Evolutionary conservation across 2,113 vertebrate genomes (phyloP).

Genomic region (Melanerpes aurifrons): DNA sequence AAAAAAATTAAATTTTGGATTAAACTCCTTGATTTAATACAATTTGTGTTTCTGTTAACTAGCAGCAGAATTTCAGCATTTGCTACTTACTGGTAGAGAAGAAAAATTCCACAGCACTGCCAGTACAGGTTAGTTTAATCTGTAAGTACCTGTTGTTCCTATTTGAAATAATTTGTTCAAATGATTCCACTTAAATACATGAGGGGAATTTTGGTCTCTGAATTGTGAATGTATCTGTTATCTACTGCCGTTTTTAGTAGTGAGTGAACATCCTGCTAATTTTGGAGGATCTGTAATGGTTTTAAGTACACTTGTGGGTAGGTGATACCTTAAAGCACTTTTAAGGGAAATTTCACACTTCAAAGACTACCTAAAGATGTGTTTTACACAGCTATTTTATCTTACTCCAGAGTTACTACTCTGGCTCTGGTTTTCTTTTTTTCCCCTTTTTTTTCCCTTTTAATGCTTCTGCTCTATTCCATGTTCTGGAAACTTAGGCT

Average conservation of each 20-base stretch:
- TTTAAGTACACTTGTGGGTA: not conserved
- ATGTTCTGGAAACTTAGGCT: not conserved
- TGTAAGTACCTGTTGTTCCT: conserved; percentile 94
- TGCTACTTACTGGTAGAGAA: conserved; percentile 92
- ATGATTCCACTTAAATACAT: conserved; percentile 75
- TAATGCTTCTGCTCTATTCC: not conserved
- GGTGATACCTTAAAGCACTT: not conserved
- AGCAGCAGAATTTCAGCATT: conserved; percentile 92
- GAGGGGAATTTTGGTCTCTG: conserved; percentile 72
- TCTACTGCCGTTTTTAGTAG: conserved; percentile 41
- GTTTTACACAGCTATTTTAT: not conserved
- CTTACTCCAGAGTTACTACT: not conserved
- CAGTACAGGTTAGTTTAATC: conserved; percentile 96
- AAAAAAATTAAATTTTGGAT: conserved; percentile 62
- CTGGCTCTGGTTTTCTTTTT: not conserved
- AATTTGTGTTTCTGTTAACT: conserved; percentile 95
- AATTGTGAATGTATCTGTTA: conserved; percentile 69
- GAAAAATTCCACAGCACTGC: conserved; percentile 90
- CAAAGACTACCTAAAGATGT: not conserved
- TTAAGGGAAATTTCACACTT: not conserved
- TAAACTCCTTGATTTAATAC: conserved; percentile 84
- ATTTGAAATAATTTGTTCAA: conserved; percentile 79
- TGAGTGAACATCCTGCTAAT: not conserved
- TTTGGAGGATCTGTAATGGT: not conserved
- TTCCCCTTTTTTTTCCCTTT: not conserved